Base-by-base conservation (phyloP, 2,888 invertebrate genomes). In the Latrodectus hesperus region DNA sequence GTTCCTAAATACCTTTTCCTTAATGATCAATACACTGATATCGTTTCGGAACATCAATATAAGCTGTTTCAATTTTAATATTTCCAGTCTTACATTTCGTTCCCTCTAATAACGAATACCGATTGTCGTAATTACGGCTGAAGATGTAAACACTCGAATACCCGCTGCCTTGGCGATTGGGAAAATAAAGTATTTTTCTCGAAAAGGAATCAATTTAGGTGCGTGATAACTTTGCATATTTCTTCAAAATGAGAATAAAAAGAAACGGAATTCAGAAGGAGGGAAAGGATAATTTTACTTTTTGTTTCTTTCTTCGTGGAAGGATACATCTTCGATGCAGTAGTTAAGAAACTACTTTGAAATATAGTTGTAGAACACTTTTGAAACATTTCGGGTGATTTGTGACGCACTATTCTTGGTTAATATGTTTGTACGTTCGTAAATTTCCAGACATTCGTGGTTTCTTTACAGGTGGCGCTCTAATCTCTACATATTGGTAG, bases 181-280 rank as follows among this genome's bases (percentile, higher is more conserved):
- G 26, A 17, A 80, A 80, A 64, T 38, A 72, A 75, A 72, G 51
- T 53, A 65, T 68, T 77, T 51, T 60, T 68, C 26, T 16, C 9
- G 22, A 51, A 80, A 75, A 75, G 14, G 22, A 60, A 51, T 60
- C 75, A 76, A 76, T 76, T 76, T 76, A 16, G 49, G 75, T 76
- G 75, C 75, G 64, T 76, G 75, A 76, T 76, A 76, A 76, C 49
- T 76, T 53, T 17, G 75, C 53, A 74, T 60, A 74, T 74, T 55
- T 74, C 26, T 74, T 26, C 74, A 26, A 11, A 26, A 55, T 52
- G 55, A 14, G 55, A 74, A 74, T 74, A 38, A 26, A 26, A 55
- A 53, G 26, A 22, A 75, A 76, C 6, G 60, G 53, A 17, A 38
- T 38, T 38, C 38, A 38, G 38, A 38, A 38, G 6, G n/a, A 60